Evolutionary conservation across 2,888 invertebrate genomes (phyloP).

Genomic region (Galeopsomyia nigrocyanea): DNA sequence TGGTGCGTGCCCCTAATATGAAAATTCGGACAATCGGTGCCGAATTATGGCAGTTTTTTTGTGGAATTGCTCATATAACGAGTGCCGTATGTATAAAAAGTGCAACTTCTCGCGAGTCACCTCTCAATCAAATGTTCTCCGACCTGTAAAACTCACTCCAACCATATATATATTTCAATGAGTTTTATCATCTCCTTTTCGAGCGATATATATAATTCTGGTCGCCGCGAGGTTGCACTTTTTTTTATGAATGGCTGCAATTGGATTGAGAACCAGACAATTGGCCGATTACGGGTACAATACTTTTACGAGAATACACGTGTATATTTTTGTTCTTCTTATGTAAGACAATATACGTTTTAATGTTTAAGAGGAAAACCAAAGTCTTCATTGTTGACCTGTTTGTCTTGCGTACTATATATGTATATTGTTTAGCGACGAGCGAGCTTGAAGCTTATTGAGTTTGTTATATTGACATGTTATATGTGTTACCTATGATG

Average conservation of each 20-base stretch:
- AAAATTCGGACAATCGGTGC: too few relatives aligned
- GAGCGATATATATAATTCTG: slow-evolving; percentile 5
- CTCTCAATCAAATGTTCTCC: too few relatives aligned
- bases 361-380: slow-evolving; percentile 24
- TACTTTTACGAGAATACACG: slow-evolving; percentile 29
- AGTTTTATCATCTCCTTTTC: too few relatives aligned
- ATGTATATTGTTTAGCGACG: slow-evolving; percentile 6
- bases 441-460: neutral
- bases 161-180: too few relatives aligned
- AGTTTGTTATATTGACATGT: too few relatives aligned
- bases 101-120: too few relatives aligned
- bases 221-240: slow-evolving; percentile 13
- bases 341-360: slow-evolving; percentile 28
- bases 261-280: slow-evolving; percentile 36
- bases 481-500: too few relatives aligned
- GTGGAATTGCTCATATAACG: too few relatives aligned
- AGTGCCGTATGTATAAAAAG: too few relatives aligned
- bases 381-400: slow-evolving; percentile 28
- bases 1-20: too few relatives aligned
- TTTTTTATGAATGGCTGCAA: slow-evolving; percentile 4
- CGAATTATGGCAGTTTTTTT: too few relatives aligned
- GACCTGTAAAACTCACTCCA: too few relatives aligned
- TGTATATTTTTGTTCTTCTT: slow-evolving; percentile 29
- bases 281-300: slow-evolving; percentile 42
- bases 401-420: slow-evolving; percentile 5